These are phyloP conservation scores for Meloidogyne exigua DNA, from an alignment of 1,140 invertebrate species.

Conservation along the genomic window DNA sequence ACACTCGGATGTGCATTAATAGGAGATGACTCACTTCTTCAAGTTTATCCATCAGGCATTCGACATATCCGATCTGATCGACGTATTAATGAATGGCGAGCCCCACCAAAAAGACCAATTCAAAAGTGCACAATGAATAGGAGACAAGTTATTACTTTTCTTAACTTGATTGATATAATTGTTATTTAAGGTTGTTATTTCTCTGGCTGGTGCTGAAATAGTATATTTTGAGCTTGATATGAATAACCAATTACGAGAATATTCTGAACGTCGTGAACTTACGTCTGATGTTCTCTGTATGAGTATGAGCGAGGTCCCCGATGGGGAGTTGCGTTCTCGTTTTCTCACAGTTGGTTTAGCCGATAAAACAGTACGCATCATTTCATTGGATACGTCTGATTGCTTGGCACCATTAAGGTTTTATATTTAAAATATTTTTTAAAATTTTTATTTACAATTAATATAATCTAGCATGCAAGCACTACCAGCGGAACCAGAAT, in stretches of 20 bases:
- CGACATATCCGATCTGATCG: conserved; percentile 95
- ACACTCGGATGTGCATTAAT: conserved; percentile 93
- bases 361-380: conserved; percentile 94
- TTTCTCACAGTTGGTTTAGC: conserved; percentile 93
- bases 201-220: conserved; percentile 90
- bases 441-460: not conserved
- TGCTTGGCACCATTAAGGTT: conserved; percentile 59
- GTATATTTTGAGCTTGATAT: conserved; percentile 99
- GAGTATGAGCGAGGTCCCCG: conserved; percentile 89
- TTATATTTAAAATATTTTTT: not conserved
- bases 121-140: conserved; percentile 97
- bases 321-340: conserved; percentile 88
- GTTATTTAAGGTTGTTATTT: conserved; percentile 78
- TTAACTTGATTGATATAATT: not conserved
- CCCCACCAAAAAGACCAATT: conserved; percentile 92
- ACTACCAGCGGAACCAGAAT: conserved; percentile 91
- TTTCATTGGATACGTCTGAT: conserved; percentile 82
- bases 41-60: conserved; percentile 97
- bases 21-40: conserved; percentile 93
- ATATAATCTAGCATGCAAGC: conserved; percentile 81
- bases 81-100: conserved; percentile 98
- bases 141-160: conserved; percentile 71
- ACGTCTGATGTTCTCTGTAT: conserved; percentile 95
- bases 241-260: conserved; percentile 94
- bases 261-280: conserved; percentile 93